Percentiles rank a stretch among this genome's conserved stretches.
phyloP scores from a whole-genome alignment of 2,797 vertebrate species.

The Heteromormyrus szaboi region DNA sequence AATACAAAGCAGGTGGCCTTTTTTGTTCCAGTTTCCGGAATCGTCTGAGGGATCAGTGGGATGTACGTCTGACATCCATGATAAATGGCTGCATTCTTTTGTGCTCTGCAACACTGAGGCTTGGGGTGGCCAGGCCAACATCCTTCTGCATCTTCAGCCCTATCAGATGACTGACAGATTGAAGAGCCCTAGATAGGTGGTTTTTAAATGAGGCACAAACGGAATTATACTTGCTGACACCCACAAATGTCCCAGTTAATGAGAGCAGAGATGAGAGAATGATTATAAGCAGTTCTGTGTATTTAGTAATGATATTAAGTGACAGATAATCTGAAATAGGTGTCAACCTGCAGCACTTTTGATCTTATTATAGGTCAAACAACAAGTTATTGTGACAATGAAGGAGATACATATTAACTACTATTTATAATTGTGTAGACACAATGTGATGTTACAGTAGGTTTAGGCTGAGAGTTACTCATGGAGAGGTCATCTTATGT shows the following conservation, averaged over 20 bases:
- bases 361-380: not conserved
- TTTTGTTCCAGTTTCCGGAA: not conserved
- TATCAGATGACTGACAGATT: conserved; percentile 13
- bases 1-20: not conserved
- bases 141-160: not conserved
- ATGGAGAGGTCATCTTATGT: not conserved
- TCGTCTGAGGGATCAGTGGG: not conserved
- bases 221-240: not conserved
- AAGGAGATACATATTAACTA: not conserved
- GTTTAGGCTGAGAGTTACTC: not conserved
- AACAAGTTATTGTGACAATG: not conserved
- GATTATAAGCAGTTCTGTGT: not conserved
- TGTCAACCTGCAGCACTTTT: not conserved
- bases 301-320: not conserved
- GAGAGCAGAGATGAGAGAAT: not conserved
- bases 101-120: not conserved
- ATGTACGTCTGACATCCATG: conserved; percentile 11
- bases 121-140: not conserved
- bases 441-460: not conserved
- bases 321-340: not conserved
- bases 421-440: not conserved
- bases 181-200: conserved; percentile 7
- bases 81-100: not conserved
- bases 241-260: not conserved
- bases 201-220: conserved; percentile 19